A percentile compares a stretch with the other conserved stretches of the same genome.
Conservation (phyloP, 2,888 invertebrate species). For the Tenthredo amoena region DNA sequence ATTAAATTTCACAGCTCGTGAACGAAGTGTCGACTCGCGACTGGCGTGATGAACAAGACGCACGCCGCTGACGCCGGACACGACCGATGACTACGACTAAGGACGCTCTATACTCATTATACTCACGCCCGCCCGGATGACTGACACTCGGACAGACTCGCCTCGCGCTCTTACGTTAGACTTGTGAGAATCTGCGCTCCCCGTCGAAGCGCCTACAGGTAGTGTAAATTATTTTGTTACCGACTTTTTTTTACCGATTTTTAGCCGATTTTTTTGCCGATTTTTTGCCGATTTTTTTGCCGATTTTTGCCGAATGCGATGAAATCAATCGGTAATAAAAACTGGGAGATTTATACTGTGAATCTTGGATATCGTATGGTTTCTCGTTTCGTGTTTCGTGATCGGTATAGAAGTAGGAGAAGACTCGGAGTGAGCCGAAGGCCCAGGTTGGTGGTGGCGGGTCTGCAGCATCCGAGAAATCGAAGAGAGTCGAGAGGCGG, state of each 20-base stretch:
- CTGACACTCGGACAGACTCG: slow-evolving; percentile 1
- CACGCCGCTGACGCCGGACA: slow-evolving; percentile 38
- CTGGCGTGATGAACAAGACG: slow-evolving; percentile 53
- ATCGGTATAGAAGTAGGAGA: not conserved
- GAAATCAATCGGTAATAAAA: not conserved
- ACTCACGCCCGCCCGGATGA: slow-evolving; percentile 36
- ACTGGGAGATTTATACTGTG: not conserved
- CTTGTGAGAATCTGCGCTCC: slow-evolving; percentile 8
- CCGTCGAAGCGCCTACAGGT: not conserved
- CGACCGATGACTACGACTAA: slow-evolving; percentile 18
- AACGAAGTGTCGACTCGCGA: slow-evolving; percentile 55
- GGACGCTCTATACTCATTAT: slow-evolving; percentile 34
- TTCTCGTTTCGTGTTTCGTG: not conserved
- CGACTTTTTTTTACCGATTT: not conserved
- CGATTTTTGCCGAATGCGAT: not conserved
- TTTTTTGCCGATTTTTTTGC: not conserved
- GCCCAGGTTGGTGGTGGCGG: not conserved
- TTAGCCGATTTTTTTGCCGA: not conserved
- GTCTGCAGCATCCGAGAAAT: slow-evolving; percentile 39
- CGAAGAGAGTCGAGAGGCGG: slow-evolving; percentile 52
- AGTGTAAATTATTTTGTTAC: not conserved
- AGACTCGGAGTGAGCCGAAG: not conserved
- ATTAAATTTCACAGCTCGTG: slow-evolving; percentile 74
- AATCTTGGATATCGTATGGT: not conserved
- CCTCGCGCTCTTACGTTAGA: not conserved